These are phyloP conservation scores for Clarias fuscus DNA, from an alignment of 2,797 vertebrate species.

Conservation along the genomic window DNA sequence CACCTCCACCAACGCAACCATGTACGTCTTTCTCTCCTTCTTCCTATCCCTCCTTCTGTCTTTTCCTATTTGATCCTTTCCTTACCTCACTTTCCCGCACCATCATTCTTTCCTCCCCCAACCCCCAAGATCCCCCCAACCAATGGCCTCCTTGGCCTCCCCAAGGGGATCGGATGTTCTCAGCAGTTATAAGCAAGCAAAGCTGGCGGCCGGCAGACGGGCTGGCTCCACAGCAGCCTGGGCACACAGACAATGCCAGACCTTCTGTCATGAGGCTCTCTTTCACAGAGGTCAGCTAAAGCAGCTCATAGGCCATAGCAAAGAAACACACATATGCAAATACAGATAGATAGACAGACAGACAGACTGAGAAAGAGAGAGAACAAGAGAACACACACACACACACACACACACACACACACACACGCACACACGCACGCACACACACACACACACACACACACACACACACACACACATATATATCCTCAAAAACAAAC, in stretches of 20 bases:
- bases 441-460: slow-evolving; percentile 14
- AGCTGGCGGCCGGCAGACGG: slow-evolving; percentile 83
- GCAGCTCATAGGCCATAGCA: slow-evolving; percentile 67
- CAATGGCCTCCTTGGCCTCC: slow-evolving; percentile 72
- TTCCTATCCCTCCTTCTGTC: slow-evolving; percentile 21
- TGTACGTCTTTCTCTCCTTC: slow-evolving; percentile 21
- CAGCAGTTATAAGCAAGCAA: slow-evolving; percentile 83
- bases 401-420: neutral
- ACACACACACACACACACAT: neutral
- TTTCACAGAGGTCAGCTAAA: slow-evolving; percentile 79
- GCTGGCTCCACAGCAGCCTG: slow-evolving; percentile 81
- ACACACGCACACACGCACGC: neutral
- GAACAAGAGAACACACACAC: too few species aligned
- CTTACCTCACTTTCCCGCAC: slow-evolving; percentile 43
- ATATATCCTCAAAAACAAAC: neutral
- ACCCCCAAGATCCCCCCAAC: slow-evolving; percentile 49
- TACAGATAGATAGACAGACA: neutral
- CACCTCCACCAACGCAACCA: slow-evolving; percentile 9
- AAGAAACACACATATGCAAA: slow-evolving; percentile 33
- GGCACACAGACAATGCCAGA: slow-evolving; percentile 84
- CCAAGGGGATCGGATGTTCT: slow-evolving; percentile 85
- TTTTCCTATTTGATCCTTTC: neutral
- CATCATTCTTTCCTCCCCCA: slow-evolving; percentile 16
- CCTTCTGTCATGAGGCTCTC: slow-evolving; percentile 78
- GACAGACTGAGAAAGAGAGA: neutral